Base-by-base conservation (phyloP, 2,888 invertebrate genomes). In the Drosophila ustulata region DNA sequence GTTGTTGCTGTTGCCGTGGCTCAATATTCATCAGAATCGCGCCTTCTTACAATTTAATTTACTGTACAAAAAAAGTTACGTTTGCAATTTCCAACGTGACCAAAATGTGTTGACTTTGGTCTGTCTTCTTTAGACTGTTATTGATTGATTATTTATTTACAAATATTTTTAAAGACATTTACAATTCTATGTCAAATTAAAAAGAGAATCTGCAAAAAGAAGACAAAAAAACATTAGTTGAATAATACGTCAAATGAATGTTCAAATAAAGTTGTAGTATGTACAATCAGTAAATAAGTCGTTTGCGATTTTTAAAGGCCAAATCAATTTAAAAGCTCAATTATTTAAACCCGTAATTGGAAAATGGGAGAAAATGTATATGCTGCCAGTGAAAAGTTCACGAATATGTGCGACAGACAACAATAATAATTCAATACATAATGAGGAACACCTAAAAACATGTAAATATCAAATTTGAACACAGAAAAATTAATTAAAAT, bases 191-290 rank as follows among this genome's bases (percentile, higher is more conserved):
- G 69, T 72, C 75, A 81, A 84, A 76, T 75, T 66, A 90, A 84
- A 75, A 78, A 72, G 70, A 73, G 82, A 83, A 84, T 84, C 85
- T 86, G 89, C 30, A 90, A 89, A 8, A 11, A 71, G 41, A 88
- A 34, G 13, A 55, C 18, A 4, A 13, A n/a, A 18, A 13, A 4
- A 0, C 0, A 71, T 86, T 71, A 82, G 64, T 34, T 37, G 4
- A 28, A 11, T 2, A 7, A 13, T 13, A 1, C 2, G 7, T 18
- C 45, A 3, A 43, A n/a, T 30, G 5, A 9, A 23, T 23, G 11
- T 28, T 45, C 3, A 37, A 4, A 37, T 11, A 37, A 32, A 32
- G 32, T 9, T 32, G 3, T 18, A 18, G 18, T 18, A 18, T 18
- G 2, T 18, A 18, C 18, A 18, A 18, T 2, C 18, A 18, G 18